A percentile compares a stretch with the other conserved stretches of the same genome.
These are phyloP conservation scores for Artemia sinica DNA, from an alignment of 2,888 invertebrate species.

Conservation along the genomic window DNA sequence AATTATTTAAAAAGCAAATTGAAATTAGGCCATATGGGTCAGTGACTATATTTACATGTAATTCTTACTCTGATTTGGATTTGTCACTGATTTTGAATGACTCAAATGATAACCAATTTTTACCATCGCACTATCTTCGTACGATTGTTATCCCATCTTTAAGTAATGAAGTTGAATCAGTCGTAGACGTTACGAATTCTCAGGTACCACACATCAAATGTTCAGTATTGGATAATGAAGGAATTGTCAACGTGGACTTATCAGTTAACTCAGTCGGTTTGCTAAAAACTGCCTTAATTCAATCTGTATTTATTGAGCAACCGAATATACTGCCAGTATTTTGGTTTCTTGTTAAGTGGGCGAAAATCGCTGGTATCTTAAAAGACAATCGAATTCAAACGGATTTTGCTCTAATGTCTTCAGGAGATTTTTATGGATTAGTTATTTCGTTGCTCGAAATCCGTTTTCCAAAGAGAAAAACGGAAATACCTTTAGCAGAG, in stretches of 20 bases:
- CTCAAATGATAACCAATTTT: neutral
- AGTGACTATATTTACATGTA: constrained; percentile 14
- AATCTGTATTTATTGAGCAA: neutral
- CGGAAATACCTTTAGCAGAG: neutral
- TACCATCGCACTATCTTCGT: neutral
- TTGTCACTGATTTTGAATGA: neutral
- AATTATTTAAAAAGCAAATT: neutral
- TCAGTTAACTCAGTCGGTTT: neutral
- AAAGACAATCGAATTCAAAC: constrained; percentile 16
- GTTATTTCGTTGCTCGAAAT: neutral
- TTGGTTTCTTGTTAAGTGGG: constrained; percentile 14
- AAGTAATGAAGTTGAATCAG: constrained; percentile 3
- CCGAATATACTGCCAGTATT: neutral
- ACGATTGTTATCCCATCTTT: constrained; percentile 1
- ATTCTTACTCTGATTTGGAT: constrained; percentile 13
- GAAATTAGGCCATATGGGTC: constrained; percentile 11
- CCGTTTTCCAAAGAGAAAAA: neutral
- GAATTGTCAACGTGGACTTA: neutral
- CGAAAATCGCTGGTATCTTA: constrained; percentile 10
- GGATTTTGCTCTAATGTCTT: neutral
- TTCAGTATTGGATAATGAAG: constrained; percentile 1
- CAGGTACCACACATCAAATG: constrained; percentile 10
- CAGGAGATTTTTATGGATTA: constrained; percentile 16
- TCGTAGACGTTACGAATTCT: neutral
- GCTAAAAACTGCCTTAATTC: constrained; percentile 14